Evolutionary conservation across 2,888 invertebrate genomes (phyloP), one percentile per base, ranked within the genome.

Genomic region (Hylaea fasciaria): DNA sequence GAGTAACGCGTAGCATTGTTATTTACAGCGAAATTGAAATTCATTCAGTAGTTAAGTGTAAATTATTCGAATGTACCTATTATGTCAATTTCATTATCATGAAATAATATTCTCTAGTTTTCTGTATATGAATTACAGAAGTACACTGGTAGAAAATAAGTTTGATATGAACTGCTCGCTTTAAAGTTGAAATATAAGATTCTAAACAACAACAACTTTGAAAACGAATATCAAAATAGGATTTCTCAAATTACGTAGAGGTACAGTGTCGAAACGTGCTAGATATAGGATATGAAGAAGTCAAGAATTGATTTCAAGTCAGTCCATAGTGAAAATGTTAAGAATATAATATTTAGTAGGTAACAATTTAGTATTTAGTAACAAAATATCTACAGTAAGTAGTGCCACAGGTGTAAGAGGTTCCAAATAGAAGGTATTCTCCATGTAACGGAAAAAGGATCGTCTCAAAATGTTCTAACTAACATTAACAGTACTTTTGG

Each of bases 291-390:
- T 75, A 62, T 60, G 12, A 37, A 12, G 14, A 37, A 66, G 70
- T 83, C 74, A 76, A 80, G 80, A 82, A 82, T 80, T 71, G 80
- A 64, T 68, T 80, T 77, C 65, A 72, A 71, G 73, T 83, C 80
- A 83, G 82, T 84, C 82, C 75, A 77, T 72, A 66, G 55, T 62
- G 64, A 66, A 64, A 62, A 65, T 64, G 61, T 57, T 17, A 46
- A 55, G 39, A 59, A 5, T 17, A 44, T 40, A 37, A 17, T 22
- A 37, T 9, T 22, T 39, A 51, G 16, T 45, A 28, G 13, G 35
- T 29, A 29, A 22, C 2, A 5, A 22, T 22, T 22, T 22, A 37
- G 37, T 37, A 17, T 2, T 17, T 29, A 28, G 28, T 49, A 49
- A 40, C 22, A 49, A 49, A n/a, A 43, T 51, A 44, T 45, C 37